Base-by-base conservation (phyloP, 2,797 vertebrate genomes). In the Eupleurogrammus muticus region DNA sequence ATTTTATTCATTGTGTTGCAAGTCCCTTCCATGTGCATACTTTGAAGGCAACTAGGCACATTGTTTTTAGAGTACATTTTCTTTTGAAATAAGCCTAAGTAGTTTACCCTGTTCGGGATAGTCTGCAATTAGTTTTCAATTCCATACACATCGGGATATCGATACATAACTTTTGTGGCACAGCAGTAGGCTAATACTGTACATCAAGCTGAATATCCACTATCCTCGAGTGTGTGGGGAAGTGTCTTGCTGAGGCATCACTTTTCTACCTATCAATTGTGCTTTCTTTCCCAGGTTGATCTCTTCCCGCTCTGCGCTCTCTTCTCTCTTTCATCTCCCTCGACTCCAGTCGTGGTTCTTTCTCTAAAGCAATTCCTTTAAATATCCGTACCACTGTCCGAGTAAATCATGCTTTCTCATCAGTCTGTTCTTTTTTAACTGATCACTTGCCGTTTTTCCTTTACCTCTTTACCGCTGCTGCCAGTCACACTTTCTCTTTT, bases 91-190 rank as follows among this genome's bases (percentile, higher is more conserved):
- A 49, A 62, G 35, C 32, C 47, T 20, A 56, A 65, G 28, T 69
- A 70, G 38, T 67, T 77, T 80, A n/a, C 46, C 14, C 58, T 50
- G 34, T 57, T 48, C 47, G 74, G 38, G 53, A 66, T 48, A 47
- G 13, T 73, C 66, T 71, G 55, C 40, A 78, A 72, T 75, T 77
- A 76, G 58, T 72, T 76, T 78, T 74, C 49, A 57, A 67, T 80
- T 75, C 61, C 54, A 68, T 32, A 55, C 65, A 66, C 67, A 10
- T 73, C 48, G 67, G 59, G 62, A 58, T 73, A 38, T 84, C 75
- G 73, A 68, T 71, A 65, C 34, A 75, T 53, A 75, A 70, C 55
- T 66, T 78, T 62, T 65, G 60, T 60, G 49, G 56, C 74, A 9
- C 77, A 80, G 81, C 65, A 66, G 61, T 66, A 44, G 42, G 42